Base-by-base conservation (phyloP, 2,113 vertebrate genomes). In the Cyanistes caeruleus region DNA sequence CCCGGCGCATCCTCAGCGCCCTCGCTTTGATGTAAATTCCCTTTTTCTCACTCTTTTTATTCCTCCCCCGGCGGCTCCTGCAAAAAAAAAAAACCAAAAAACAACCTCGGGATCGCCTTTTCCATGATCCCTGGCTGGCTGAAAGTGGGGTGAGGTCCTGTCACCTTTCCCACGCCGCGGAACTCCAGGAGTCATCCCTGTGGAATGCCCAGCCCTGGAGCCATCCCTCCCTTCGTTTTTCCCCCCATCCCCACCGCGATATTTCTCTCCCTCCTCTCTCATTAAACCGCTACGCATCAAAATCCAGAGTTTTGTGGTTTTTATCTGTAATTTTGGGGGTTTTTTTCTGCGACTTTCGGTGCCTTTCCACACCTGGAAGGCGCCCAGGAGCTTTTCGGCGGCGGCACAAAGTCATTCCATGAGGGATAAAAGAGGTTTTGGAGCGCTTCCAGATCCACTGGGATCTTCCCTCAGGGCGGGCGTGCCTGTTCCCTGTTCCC, bases 281-380 rank as follows among this genome's bases (percentile, higher is more conserved):
- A 94, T 87, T 96, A 96, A 96, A 95, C 16, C 7, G 0, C 13
- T 18, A 9, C 25, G 77, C 95, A 95, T 87, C 64, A 73, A 60
- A 80, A 77, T 33, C 27, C 44, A 3, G 30, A 64, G 30, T 8
- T 76, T 83, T 51, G 49, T n/a, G 22, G 5, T 67, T 73, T 56
- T 39, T 31, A 8, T 11, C 15, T 8, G 2, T 13, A 2, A 5
- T 52, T 55, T 37, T 35, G 2, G 41, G 39, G 39, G 39, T 39
- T 39, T 28, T 72, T 20, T 31, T 44, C 11, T 16, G 43, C 12
- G 3, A 14, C 1, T 23, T 18, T 31, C 23, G 59, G 3, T 7
- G 52, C 16, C 67, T 69, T 70, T 46, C 43, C 52, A 10, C 2
- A 2, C 18, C 53, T 18, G 53, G 87, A 39, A 51, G 35, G 7